phyloP scores from a whole-genome alignment of 1,140 invertebrate species.

The Nephila pilipes region DNA sequence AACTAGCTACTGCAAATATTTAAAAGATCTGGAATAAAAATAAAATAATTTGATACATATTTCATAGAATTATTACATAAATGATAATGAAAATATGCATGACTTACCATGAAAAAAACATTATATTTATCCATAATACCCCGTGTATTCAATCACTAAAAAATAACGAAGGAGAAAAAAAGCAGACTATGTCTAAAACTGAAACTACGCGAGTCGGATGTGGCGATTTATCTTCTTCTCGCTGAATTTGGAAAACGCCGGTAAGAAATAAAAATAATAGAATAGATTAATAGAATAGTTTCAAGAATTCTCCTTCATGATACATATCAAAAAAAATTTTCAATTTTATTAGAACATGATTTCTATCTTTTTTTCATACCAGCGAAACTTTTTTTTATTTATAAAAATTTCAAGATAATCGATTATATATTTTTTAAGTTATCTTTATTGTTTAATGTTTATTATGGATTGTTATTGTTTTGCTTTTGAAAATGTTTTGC shows the following conservation, averaged over 20 bases:
- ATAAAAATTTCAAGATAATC: background rate
- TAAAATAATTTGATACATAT: background rate
- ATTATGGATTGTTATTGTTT: background rate
- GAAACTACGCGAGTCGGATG: background rate
- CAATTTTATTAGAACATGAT: no score
- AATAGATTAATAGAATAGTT: background rate
- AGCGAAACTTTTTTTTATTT: background rate
- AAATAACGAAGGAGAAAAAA: background rate
- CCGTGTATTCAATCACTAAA: background rate
- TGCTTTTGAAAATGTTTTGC: background rate
- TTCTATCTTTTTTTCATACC: background rate
- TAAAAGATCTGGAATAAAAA: background rate
- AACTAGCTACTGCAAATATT: background rate
- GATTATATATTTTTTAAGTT: background rate
- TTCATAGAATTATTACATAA: background rate
- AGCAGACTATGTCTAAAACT: slow-evolving; percentile 13
- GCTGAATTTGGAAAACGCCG: background rate
- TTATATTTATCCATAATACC: background rate
- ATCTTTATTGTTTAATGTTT: background rate
- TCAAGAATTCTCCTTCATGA: background rate
- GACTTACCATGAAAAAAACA: background rate
- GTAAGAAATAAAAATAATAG: background rate
- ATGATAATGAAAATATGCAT: background rate
- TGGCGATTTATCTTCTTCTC: background rate
- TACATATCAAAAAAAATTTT: no score